Conservation (phyloP, 1,140 invertebrate genomes). For the Gerris buenoi region DNA sequence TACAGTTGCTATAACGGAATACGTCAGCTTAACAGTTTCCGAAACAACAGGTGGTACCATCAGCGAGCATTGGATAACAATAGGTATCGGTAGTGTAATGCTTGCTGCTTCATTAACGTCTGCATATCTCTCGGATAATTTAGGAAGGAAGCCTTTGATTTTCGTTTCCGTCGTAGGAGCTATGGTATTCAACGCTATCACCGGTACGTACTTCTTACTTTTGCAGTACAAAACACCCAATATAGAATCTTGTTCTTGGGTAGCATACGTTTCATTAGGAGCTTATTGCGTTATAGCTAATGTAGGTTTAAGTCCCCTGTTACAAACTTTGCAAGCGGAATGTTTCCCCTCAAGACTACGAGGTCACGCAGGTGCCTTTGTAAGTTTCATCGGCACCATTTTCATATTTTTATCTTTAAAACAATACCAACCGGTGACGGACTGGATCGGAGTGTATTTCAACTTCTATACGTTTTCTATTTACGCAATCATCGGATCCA, state of each 20-base stretch:
- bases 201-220: slow-evolving; percentile 9
- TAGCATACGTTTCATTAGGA: slow-evolving; percentile 12
- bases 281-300: slow-evolving; percentile 27
- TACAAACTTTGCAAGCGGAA: slow-evolving; percentile 32
- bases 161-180: slow-evolving; percentile 27
- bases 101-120: slow-evolving; percentile 32
- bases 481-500: slow-evolving; percentile 35
- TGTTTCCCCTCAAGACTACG: slow-evolving; percentile 33
- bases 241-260: slow-evolving; percentile 7
- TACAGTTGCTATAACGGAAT: slow-evolving; percentile 20
- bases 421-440: slow-evolving; percentile 31
- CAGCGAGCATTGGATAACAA: slow-evolving; percentile 3
- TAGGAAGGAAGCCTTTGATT: slow-evolving; percentile 36
- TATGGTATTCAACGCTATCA: slow-evolving; percentile 4
- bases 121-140: slow-evolving; percentile 31
- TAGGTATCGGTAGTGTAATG: slow-evolving; percentile 11
- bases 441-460: slow-evolving; percentile 35
- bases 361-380: slow-evolving; percentile 30
- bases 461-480: slow-evolving; percentile 40
- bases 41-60: slow-evolving; percentile 18
- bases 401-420: slow-evolving; percentile 28
- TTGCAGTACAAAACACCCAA: not conserved
- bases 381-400: slow-evolving; percentile 30
- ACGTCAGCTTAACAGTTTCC: slow-evolving; percentile 18
- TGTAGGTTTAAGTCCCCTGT: slow-evolving; percentile 30